phyloP scores from a whole-genome alignment of 1,140 invertebrate genomes.

The Cydia splendana region DNA sequence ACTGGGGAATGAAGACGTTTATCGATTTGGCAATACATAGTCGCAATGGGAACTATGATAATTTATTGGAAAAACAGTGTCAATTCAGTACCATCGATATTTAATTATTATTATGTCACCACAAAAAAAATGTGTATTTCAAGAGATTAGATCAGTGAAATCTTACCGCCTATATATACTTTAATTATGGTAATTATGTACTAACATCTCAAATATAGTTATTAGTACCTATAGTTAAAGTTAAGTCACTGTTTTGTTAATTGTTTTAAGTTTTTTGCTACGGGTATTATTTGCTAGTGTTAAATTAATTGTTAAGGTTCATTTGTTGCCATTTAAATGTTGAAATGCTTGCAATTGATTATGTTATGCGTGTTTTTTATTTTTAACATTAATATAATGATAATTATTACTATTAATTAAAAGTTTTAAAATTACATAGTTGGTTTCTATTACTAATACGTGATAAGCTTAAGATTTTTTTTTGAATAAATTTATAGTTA shows the following conservation, averaged over 20 bases:
- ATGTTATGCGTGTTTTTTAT: constrained; percentile 2
- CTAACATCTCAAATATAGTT: neutral
- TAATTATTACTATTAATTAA: neutral
- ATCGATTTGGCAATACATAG: too few species aligned
- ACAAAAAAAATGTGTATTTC: too few species aligned
- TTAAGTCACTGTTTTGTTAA: neutral
- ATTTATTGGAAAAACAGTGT: too few species aligned
- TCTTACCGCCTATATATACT: neutral
- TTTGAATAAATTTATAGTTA: too few species aligned
- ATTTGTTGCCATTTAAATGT: neutral
- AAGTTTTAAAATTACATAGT: neutral
- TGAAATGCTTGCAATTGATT: neutral
- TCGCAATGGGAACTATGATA: too few species aligned
- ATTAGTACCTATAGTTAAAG: neutral
- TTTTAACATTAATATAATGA: neutral
- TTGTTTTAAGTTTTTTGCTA: neutral
- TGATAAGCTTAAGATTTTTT: too few species aligned
- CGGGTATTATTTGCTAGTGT: neutral
- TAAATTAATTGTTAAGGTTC: neutral
- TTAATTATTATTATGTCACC: too few species aligned
- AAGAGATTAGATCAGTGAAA: neutral
- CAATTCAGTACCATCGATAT: too few species aligned
- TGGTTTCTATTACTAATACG: neutral
- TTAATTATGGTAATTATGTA: neutral
- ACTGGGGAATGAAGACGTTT: too few species aligned